phyloP scores from a whole-genome alignment of 2,888 invertebrate genomes.

The Drosophila buzzatii region DNA sequence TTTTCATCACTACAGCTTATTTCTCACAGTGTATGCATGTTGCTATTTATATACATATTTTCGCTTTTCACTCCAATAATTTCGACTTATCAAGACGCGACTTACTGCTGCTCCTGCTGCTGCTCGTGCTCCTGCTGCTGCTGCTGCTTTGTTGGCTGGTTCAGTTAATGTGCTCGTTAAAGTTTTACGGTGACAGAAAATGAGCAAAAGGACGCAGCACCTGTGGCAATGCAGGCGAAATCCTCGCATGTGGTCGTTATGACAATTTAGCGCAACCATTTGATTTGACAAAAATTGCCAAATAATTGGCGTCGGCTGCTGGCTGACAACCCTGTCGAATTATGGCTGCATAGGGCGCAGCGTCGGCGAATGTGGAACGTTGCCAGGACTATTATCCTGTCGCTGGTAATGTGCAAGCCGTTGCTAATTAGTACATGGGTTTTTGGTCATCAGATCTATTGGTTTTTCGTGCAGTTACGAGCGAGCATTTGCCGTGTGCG shows the following conservation, averaged over 20 bases:
- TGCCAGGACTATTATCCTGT: constrained; percentile 59
- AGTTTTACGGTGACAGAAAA: constrained; percentile 77
- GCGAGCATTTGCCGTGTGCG: constrained; percentile 40
- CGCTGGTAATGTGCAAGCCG: constrained; percentile 68
- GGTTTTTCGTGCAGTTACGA: constrained; percentile 35
- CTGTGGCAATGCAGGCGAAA: constrained; percentile 58
- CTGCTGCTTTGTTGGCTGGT: constrained; percentile 26
- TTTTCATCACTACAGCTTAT: not conserved
- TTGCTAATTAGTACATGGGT: constrained; percentile 67
- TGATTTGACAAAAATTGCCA: constrained; percentile 80
- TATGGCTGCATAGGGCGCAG: constrained; percentile 26
- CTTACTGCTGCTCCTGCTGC: constrained; percentile 9
- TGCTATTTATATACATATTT: not conserved
- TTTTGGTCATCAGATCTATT: constrained; percentile 60
- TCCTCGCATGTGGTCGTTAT: constrained; percentile 81
- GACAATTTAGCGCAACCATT: constrained; percentile 71
- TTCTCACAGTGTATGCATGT: not conserved
- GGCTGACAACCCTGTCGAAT: constrained; percentile 48
- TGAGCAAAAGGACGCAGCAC: constrained; percentile 64
- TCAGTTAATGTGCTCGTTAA: constrained; percentile 80
- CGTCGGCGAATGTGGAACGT: constrained; percentile 24
- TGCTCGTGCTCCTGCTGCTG: not conserved
- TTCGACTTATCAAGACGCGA: constrained; percentile 38
- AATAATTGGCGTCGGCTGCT: constrained; percentile 74
- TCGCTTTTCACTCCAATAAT: constrained; percentile 27